Base-by-base conservation (phyloP, 2,888 invertebrate species). In the Erebia palarica region DNA sequence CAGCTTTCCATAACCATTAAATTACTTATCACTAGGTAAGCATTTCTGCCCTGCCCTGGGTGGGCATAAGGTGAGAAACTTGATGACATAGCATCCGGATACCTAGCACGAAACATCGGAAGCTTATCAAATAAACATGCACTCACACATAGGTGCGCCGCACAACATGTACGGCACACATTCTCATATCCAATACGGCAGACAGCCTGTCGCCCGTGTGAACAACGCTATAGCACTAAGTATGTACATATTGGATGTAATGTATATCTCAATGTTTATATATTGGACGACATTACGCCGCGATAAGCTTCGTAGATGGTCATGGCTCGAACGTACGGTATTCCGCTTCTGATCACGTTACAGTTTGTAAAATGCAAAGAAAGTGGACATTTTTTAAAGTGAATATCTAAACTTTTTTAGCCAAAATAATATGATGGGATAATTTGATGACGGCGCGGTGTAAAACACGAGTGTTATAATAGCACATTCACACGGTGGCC, bases 161-260 rank as follows among this genome's bases (percentile, higher is more conserved):
- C 75, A 81, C 83, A 81, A 82, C 88, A 88, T 87, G 84, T 85
- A 90, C 86, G 79, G 84, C 87, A 91, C 88, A 90, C 89, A 84
- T 84, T 80, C 87, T 84, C 75, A 75, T 71, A 86, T 81, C 84
- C 83, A 85, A 79, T 88, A 86, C 77, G 85, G 88, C 92, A 93
- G 93, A 93, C 93, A 86, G 93, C 90, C 82, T 92, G 93, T 93
- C 93, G 93, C 93, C 91, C 86, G 86, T 87, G 89, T 85, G 87
- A 89, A 90, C 89, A 88, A 83, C 88, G 84, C 87, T 90, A 91
- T 90, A 87, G 84, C 86, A 84, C 85, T 88, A 89, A 85, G 84
- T 89, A 89, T 82, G 83, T 88, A 87, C 80, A 82, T 87, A 84
- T 82, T 81, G 80, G 85, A 87, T 85, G 83, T 84, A 85, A 82